Evolutionary conservation across 2,888 invertebrate species (phyloP), one percentile per base, ranked within the genome.

Genomic region (Andrena praecox): DNA sequence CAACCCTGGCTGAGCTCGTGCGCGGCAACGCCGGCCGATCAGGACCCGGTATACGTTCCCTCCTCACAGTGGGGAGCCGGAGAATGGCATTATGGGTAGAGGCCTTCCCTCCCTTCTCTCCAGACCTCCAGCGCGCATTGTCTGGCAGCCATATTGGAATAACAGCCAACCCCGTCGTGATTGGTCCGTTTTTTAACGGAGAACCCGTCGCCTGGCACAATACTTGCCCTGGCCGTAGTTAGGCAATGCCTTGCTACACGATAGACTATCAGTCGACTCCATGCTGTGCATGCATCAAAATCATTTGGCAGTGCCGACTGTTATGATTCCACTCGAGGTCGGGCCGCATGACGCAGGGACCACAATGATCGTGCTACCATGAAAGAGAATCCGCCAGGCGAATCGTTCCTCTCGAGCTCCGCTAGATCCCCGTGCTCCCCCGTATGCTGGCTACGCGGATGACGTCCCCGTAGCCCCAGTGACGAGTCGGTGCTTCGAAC

Each of bases 131-230:
- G 86, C 90, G 91, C 91, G 91, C 90, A 93, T 93, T 93, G 93
- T 93, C 92, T 89, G 90, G 93, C 93, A 91, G 93, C 93, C 93
- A 93, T 93, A 90, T 92, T 93, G 92, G 92, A 92, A 88, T 91
- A 89, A 91, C 90, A 92, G 91, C 91, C 89, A 92, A 90, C 91
- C 91, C 89, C 89, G 89, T 84, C 90, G 89, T 87, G 92, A 93
- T 93, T 93, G 93, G 93, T 93, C 91, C 88, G 91, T 92, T 93
- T 92, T 92, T 92, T 91, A 90, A 91, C 87, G 87, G 89, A 66
- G 89, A 89, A 73, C 89, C 87, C 87, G 87, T 89, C 82, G 77
- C 89, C 63, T 69, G 80, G 84, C 79, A 87, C 86, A 87, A 89
- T 87, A 86, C 86, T 77, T 76, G 76, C 71, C 85, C 76, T 74